Conservation (phyloP, 2,797 vertebrate species). For the Numenius phaeopus region DNA sequence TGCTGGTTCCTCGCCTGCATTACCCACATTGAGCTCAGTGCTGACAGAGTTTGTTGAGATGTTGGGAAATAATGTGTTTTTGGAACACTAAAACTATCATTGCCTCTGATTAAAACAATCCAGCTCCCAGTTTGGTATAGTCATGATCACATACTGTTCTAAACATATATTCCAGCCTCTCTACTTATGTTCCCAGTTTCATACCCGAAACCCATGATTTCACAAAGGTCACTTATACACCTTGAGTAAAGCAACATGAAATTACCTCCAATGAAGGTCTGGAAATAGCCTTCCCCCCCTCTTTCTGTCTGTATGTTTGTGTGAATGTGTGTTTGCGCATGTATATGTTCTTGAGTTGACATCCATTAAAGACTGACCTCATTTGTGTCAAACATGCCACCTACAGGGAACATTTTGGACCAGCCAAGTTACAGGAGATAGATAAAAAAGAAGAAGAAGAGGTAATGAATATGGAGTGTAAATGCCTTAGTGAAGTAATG, state of each 20-base stretch:
- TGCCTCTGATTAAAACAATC: conserved; percentile 74
- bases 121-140: conserved; percentile 66
- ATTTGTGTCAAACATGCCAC: conserved; percentile 80
- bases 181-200: conserved; percentile 69
- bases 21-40: conserved; percentile 17
- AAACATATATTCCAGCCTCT: conserved; percentile 63
- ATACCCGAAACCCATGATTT: conserved; percentile 75
- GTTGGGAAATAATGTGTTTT: conserved; percentile 57
- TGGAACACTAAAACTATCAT: conserved; percentile 59
- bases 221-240: conserved; percentile 73
- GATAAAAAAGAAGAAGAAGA: conserved; percentile 66
- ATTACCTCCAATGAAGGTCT: conserved; percentile 67
- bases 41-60: conserved; percentile 37
- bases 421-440: conserved; percentile 73
- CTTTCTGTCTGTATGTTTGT: conserved; percentile 41
- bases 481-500: conserved; percentile 82
- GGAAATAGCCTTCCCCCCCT: conserved; percentile 61
- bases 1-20: conserved; percentile 22
- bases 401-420: conserved; percentile 77
- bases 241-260: conserved; percentile 76
- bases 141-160: conserved; percentile 67
- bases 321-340: not conserved
- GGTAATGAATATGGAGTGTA: conserved; percentile 82
- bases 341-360: conserved; percentile 69
- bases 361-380: conserved; percentile 75